A percentile compares a stretch with the other conserved stretches of the same genome.
Evolutionary conservation across 2,797 vertebrate species (phyloP).

Genomic region (Podargus strigoides): DNA sequence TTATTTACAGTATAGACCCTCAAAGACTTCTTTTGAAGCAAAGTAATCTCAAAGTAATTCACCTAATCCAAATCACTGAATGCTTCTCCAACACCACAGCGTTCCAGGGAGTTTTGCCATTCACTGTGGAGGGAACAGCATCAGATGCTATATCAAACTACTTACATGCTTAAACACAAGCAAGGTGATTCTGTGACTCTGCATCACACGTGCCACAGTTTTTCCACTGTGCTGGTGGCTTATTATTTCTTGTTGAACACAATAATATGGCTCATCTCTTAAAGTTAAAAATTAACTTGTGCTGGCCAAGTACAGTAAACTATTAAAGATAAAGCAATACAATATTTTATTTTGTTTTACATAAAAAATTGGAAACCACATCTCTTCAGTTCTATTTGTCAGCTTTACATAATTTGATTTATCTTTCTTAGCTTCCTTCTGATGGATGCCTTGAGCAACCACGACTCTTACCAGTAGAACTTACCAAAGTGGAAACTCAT

Average conservation of each 20-base stretch:
- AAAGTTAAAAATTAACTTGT: neutral
- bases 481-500: neutral
- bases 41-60: neutral
- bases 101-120: neutral
- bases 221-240: neutral
- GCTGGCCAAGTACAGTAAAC: neutral
- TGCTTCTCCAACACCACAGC: neutral
- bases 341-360: neutral
- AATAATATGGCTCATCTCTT: neutral
- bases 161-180: neutral
- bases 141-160: neutral
- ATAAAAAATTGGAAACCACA: neutral
- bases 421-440: neutral
- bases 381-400: neutral
- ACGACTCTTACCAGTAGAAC: neutral
- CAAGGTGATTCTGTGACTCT: neutral
- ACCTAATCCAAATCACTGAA: neutral
- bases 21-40: neutral
- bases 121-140: neutral
- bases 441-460: neutral
- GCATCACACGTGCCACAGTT: fast-evolving
- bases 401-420: neutral
- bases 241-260: neutral
- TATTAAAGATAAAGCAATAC: neutral
- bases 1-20: neutral